Evolutionary conservation across 2,888 invertebrate species (phyloP).

Genomic region (Polyommatus iphigenia): DNA sequence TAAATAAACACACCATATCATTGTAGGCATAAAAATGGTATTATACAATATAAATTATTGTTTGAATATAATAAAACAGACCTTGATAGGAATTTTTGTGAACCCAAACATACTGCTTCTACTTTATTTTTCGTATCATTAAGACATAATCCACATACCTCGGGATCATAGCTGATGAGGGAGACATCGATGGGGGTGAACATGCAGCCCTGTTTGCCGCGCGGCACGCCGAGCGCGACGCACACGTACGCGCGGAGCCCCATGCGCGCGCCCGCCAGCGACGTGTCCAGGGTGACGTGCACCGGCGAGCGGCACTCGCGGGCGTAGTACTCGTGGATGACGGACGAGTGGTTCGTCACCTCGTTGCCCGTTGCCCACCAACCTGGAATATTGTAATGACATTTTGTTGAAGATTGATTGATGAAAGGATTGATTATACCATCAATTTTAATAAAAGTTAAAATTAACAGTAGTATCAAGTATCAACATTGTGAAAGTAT

Average conservation of each 20-base stretch:
- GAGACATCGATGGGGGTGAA: constrained; percentile 97
- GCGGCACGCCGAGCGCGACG: constrained; percentile 95
- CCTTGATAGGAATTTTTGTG: no score
- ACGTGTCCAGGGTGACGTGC: constrained; percentile 97
- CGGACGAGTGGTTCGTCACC: constrained; percentile 97
- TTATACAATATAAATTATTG: no score
- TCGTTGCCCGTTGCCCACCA: constrained; percentile 99
- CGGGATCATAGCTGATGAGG: constrained; percentile 94
- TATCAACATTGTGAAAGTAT: no score
- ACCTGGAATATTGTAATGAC: constrained; percentile 63
- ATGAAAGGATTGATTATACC: no score
- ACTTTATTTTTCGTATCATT: no score
- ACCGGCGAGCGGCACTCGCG: constrained; percentile 96
- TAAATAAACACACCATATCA: no score
- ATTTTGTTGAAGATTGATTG: no score
- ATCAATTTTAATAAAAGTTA: no score
- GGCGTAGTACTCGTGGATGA: constrained; percentile 98
- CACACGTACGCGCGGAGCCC: constrained; percentile 96
- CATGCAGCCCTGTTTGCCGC: constrained; percentile 95
- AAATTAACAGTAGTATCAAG: no score
- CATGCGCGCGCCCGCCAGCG: constrained; percentile 92
- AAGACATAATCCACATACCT: constrained; percentile 70
- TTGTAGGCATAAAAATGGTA: no score
- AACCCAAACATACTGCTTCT: no score
- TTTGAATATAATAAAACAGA: no score